A percentile compares a stretch with the other conserved stretches of the same genome.
Evolutionary conservation across 2,888 invertebrate genomes (phyloP).

Genomic region (Shargacucullia verbasci): DNA sequence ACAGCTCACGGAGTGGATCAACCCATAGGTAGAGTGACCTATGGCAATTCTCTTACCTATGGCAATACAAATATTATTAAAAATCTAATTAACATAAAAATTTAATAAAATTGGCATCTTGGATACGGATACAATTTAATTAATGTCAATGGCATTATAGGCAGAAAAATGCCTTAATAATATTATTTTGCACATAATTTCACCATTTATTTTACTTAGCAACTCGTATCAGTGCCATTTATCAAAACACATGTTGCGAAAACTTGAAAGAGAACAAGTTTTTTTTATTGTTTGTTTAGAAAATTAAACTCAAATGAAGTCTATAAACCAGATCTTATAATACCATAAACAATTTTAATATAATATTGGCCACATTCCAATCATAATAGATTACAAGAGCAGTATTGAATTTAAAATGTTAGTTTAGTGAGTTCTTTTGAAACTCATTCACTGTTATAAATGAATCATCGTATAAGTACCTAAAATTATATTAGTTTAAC

Average conservation of each 20-base stretch:
- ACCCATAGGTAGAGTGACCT: too few species aligned
- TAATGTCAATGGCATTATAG: not conserved
- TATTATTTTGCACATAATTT: not conserved
- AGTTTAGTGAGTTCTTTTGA: not conserved
- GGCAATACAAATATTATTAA: not conserved
- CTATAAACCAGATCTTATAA: constrained; percentile 4
- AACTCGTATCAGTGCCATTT: constrained; percentile 3
- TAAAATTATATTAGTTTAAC: too few species aligned
- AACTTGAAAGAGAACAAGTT: constrained; percentile 3
- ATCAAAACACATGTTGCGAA: not conserved
- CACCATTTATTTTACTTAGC: not conserved
- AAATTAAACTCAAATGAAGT: constrained; percentile 21
- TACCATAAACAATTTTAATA: constrained; percentile 6
- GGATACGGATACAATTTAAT: constrained; percentile 5
- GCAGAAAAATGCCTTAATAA: constrained; percentile 8
- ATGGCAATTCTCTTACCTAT: too few species aligned
- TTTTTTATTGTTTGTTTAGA: constrained; percentile 6
- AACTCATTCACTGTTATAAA: not conserved
- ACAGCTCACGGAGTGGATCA: too few species aligned
- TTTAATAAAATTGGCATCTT: constrained; percentile 1
- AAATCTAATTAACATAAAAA: constrained; percentile 9
- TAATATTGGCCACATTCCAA: constrained; percentile 13
- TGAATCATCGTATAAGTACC: too few species aligned
- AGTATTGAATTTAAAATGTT: not conserved
- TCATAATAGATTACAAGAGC: constrained; percentile 14